Percentiles rank a stretch among this genome's conserved stretches.
These are phyloP conservation scores for Conopomorpha cramerella DNA, from an alignment of 1,140 invertebrate species.

Conservation along the genomic window DNA sequence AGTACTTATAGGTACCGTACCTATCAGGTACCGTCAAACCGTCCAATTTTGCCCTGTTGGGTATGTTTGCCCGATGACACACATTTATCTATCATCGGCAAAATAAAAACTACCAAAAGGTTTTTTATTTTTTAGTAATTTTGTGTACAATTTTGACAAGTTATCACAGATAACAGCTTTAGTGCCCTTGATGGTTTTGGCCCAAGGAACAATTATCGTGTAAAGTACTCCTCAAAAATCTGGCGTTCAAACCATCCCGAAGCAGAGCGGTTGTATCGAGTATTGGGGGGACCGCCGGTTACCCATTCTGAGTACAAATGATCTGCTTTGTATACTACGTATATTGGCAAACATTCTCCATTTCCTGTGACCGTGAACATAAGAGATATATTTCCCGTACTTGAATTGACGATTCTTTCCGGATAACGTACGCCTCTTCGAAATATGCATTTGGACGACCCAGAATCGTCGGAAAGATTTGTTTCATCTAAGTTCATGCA, in stretches of 20 bases:
- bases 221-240: conserved; percentile 37
- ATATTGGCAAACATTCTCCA: conserved; percentile 20
- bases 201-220: conserved; percentile 12
- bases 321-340: conserved; percentile 36
- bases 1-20: too few species aligned
- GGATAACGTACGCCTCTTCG: conserved; percentile 25
- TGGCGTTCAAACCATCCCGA: conserved; percentile 35
- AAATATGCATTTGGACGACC: conserved; percentile 19
- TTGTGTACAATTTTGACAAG: too few species aligned
- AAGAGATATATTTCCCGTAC: conserved; percentile 25
- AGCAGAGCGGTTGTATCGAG: conserved; percentile 25
- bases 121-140: too few species aligned
- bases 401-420: conserved; percentile 22
- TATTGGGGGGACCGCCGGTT: conserved; percentile 18
- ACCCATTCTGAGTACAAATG: conserved; percentile 32
- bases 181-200: too few species aligned
- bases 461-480: conserved; percentile 37
- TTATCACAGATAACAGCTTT: too few species aligned
- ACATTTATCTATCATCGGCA: too few species aligned
- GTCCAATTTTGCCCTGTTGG: too few species aligned
- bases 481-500: conserved; percentile 53
- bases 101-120: too few species aligned
- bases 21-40: too few species aligned
- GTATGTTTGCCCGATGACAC: too few species aligned
- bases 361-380: conserved; percentile 29